These are phyloP conservation scores for Potamarius usumacintae DNA, from an alignment of 2,113 vertebrate genomes.

Conservation along the genomic window DNA sequence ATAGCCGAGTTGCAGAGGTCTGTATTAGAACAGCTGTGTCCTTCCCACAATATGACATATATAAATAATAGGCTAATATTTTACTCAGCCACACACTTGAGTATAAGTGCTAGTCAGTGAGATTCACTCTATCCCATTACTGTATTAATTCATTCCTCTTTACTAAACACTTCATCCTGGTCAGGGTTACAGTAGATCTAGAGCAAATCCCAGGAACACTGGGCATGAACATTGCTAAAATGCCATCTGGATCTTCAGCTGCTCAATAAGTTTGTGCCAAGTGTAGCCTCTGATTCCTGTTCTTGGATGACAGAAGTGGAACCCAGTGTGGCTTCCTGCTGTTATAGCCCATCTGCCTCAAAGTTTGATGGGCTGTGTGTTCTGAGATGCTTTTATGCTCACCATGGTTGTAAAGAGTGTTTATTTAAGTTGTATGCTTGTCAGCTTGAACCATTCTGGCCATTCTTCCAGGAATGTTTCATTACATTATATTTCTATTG, in stretches of 20 bases:
- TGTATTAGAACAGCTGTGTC: slow-evolving; percentile 15
- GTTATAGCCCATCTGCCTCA: not conserved
- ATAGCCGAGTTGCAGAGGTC: not conserved
- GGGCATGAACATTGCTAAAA: not conserved
- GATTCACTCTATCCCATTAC: not conserved
- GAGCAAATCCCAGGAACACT: not conserved
- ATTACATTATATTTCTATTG: no score
- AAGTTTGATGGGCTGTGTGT: not conserved
- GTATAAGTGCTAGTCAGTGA: not conserved
- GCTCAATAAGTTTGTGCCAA: not conserved
- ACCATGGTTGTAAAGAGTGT: no score
- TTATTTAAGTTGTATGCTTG: not conserved
- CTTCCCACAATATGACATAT: not conserved
- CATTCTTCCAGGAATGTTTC: not conserved
- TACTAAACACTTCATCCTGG: not conserved
- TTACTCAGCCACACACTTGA: not conserved
- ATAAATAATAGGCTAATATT: not conserved
- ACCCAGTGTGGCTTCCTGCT: not conserved
- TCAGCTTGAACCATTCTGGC: not conserved
- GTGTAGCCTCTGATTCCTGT: not conserved
- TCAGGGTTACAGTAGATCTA: not conserved
- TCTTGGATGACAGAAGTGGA: not conserved
- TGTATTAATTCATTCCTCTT: not conserved
- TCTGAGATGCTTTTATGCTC: not conserved
- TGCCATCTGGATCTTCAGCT: not conserved